These are phyloP conservation scores for Pachyrhynchus sulphureomaculatus DNA, from an alignment of 1,140 invertebrate genomes.

Conservation along the genomic window DNA sequence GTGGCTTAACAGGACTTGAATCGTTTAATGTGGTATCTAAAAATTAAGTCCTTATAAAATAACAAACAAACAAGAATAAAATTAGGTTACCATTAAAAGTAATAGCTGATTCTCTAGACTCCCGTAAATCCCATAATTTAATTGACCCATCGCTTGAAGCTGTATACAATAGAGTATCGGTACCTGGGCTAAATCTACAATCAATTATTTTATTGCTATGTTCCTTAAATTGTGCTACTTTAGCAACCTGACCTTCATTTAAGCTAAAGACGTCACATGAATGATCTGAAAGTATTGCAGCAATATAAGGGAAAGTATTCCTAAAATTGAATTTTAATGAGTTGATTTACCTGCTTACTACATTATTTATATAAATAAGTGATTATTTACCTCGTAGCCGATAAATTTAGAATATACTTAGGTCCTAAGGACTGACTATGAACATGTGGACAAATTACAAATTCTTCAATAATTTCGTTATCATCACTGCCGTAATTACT, in stretches of 20 bases:
- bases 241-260: slow-evolving; percentile 41
- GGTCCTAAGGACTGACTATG: slow-evolving; percentile 13
- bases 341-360: no score
- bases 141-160: slow-evolving; percentile 61
- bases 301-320: slow-evolving; percentile 36
- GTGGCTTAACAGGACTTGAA: slow-evolving; percentile 55
- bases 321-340: slow-evolving; percentile 23
- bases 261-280: slow-evolving; percentile 37
- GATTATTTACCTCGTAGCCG: slow-evolving; percentile 40
- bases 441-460: slow-evolving; percentile 16
- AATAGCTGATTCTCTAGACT: slow-evolving; percentile 54
- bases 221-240: slow-evolving; percentile 48
- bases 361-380: no score
- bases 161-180: slow-evolving; percentile 63
- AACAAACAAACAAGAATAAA: no score
- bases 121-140: slow-evolving; percentile 66
- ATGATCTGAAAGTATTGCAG: slow-evolving; percentile 33
- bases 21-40: slow-evolving; percentile 42
- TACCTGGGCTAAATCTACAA: slow-evolving; percentile 61
- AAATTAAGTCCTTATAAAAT: slow-evolving; percentile 13
- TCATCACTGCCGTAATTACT: neutral
- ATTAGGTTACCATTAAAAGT: slow-evolving; percentile 26
- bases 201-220: slow-evolving; percentile 57
- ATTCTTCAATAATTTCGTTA: slow-evolving; percentile 23
- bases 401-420: slow-evolving; percentile 43